Evolutionary conservation across 2,888 invertebrate genomes (phyloP).

Genomic region (Cremastinae sp.): DNA sequence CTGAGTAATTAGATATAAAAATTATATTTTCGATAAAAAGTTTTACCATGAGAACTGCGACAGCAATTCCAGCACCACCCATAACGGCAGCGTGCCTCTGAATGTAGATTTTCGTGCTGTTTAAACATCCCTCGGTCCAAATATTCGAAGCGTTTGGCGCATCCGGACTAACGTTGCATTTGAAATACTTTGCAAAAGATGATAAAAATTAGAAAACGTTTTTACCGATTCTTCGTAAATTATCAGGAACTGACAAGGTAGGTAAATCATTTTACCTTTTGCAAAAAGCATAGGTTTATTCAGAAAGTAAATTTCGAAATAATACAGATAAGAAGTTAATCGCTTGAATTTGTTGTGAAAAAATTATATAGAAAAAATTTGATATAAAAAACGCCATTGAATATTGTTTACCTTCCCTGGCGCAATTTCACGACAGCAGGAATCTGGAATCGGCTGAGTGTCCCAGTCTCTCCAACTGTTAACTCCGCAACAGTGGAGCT

Average conservation of each 20-base stretch:
- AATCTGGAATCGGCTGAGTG: slow-evolving; percentile 84
- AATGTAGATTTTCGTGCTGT: slow-evolving; percentile 86
- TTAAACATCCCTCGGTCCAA: slow-evolving; percentile 89
- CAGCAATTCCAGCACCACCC: slow-evolving; percentile 90
- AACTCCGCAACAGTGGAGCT: slow-evolving; percentile 93
- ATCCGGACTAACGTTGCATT: slow-evolving; percentile 72
- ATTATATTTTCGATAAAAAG: slow-evolving; percentile 9
- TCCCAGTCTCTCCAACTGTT: slow-evolving; percentile 89
- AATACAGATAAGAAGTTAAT: too few relatives aligned
- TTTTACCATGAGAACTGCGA: slow-evolving; percentile 92
- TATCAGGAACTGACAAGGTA: too few relatives aligned
- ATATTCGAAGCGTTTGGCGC: slow-evolving; percentile 83
- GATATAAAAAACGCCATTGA: too few relatives aligned
- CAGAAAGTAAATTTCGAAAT: too few relatives aligned
- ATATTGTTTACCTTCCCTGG: slow-evolving; percentile 82
- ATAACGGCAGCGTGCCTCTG: slow-evolving; percentile 90
- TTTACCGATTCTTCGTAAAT: background rate
- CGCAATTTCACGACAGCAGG: slow-evolving; percentile 86
- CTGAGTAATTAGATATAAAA: background rate
- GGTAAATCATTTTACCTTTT: too few relatives aligned
- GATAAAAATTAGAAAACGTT: slow-evolving; percentile 2
- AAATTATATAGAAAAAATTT: too few relatives aligned
- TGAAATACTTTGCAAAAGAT: slow-evolving; percentile 76
- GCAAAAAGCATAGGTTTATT: too few relatives aligned
- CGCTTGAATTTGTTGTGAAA: too few relatives aligned